Evolutionary conservation across 2,888 invertebrate genomes (phyloP), one percentile per base, ranked within the genome.

Genomic region (Eilema griseolum): DNA sequence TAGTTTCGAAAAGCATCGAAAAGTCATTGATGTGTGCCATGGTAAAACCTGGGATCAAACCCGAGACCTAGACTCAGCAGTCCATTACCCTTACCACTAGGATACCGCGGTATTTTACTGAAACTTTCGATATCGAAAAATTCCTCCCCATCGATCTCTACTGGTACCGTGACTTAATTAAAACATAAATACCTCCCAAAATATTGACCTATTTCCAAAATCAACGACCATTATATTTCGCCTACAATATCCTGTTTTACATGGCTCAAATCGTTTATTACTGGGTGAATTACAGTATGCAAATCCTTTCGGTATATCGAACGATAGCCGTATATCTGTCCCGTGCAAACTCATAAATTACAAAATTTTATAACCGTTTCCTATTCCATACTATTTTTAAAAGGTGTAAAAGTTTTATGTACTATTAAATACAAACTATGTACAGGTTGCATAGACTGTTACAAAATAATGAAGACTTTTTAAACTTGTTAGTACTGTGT

Each of bases 391-490:
- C 68, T 67, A 67, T 83, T 90, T 88, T 86, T 81, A 86, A 90
- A 88, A 88, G 86, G 86, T 88, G 88, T 91, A 88, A 90, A 91
- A 90, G 73, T 89, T 91, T 90, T 87, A 91, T 83, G 85, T 70
- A 70, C 83, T 71, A 78, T 91, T 87, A 90, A 91, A 85, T 84
- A 77, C 83, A 79, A 83, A 82, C 80, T 67, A 71, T 66, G 52
- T 67, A 75, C n/a, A 12, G 70, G 66, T 56, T 62, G 3, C 16
- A 69, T 68, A 62, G 62, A 57, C 60, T 41, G 63, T 64, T 60
- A 46, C 10, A 28, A 59, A 46, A 69, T 41, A 20, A 1, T 31
- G 57, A 64, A 59, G 63, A 28, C 26, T 33, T 67, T 67, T 24
- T 7, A 59, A 31, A 56, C 14, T 33, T 23, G 23, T n/a, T n/a